Conservation (phyloP, 2,888 invertebrate genomes). For the Celastrina argiolus region DNA sequence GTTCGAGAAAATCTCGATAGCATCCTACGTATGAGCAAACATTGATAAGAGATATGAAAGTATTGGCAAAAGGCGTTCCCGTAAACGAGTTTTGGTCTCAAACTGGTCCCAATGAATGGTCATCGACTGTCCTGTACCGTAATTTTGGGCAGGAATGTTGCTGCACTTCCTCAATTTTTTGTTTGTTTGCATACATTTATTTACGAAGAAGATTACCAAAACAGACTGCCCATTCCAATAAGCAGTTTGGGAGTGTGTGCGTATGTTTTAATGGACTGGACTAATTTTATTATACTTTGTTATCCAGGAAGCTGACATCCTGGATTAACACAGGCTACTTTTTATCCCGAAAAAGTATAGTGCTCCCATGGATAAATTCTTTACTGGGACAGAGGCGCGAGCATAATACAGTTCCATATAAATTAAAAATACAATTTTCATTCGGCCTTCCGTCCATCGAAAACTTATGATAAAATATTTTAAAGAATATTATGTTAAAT, state of each 20-base stretch:
- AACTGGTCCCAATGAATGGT: slow-evolving; percentile 1
- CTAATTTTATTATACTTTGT: no score
- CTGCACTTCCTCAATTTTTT: neutral
- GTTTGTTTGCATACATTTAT: neutral
- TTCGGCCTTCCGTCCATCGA: neutral
- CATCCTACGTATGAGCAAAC: slow-evolving; percentile 24
- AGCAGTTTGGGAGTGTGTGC: no score
- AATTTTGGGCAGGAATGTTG: neutral
- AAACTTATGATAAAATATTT: neutral
- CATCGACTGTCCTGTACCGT: neutral
- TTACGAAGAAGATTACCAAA: neutral
- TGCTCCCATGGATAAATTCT: no score
- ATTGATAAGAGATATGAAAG: slow-evolving; percentile 20
- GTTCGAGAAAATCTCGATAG: slow-evolving; percentile 32
- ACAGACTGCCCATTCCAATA: neutral
- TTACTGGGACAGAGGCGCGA: no score
- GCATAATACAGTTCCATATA: no score
- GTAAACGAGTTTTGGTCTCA: slow-evolving; percentile 20
- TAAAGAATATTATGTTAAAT: neutral
- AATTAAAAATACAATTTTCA: neutral
- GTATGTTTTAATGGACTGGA: no score
- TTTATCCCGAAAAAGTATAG: no score
- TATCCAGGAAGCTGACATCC: no score
- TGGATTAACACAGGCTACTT: no score
- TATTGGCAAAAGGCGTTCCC: slow-evolving; percentile 7